A percentile compares a stretch with the other conserved stretches of the same genome.
Conservation (phyloP, 2,113 vertebrate genomes). For the Calonectris borealis region DNA sequence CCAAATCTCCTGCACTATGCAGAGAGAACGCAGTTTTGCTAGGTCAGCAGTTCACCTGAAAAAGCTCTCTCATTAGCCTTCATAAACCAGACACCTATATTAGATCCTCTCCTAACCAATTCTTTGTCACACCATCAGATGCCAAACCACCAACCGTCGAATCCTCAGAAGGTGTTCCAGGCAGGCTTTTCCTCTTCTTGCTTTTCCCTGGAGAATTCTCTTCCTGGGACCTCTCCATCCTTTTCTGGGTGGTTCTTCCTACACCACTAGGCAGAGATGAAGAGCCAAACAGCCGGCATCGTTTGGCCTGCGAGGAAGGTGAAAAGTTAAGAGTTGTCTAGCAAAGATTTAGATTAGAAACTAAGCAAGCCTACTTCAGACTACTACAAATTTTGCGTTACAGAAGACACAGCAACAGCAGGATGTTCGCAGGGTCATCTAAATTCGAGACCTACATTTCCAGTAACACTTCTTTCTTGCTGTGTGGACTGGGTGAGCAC, state of each 20-base stretch:
- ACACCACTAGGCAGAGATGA: slow-evolving; percentile 62
- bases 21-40: not conserved
- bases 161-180: slow-evolving; percentile 38
- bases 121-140: accelerated
- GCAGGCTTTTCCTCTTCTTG: slow-evolving; percentile 84
- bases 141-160: not conserved
- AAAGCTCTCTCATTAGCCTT: not conserved
- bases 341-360: not conserved
- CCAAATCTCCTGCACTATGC: accelerated
- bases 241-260: slow-evolving; percentile 75
- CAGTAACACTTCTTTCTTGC: not conserved
- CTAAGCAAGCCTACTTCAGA: not conserved
- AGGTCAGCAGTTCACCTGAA: not conserved
- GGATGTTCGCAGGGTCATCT: not conserved
- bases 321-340: not conserved
- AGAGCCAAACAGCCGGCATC: slow-evolving; percentile 72
- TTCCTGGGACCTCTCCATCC: slow-evolving; percentile 79
- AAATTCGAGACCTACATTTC: not conserved
- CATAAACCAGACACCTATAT: accelerated
- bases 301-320: not conserved
- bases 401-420: not conserved
- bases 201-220: slow-evolving; percentile 78
- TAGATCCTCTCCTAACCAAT: no score
- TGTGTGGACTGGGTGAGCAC: not conserved
- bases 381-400: no score